Conservation (phyloP, 2,888 invertebrate species). For the Cephus spinipes region DNA sequence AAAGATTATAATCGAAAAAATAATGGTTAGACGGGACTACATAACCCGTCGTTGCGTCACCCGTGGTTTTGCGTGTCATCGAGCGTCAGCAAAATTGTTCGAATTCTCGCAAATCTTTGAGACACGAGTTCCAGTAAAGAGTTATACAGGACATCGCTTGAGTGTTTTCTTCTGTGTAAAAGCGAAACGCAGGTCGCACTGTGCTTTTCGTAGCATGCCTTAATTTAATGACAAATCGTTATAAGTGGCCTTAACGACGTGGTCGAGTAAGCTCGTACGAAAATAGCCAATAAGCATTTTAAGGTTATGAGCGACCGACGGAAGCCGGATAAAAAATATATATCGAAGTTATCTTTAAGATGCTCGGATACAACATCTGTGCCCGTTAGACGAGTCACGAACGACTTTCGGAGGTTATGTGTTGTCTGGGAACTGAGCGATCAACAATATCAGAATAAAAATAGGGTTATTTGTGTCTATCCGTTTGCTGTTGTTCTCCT, state of each 20-base stretch:
- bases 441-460: not conserved
- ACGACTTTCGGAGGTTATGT: not conserved
- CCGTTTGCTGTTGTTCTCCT: not conserved
- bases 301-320: not conserved
- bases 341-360: not conserved
- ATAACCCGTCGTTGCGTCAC: slow-evolving; percentile 29
- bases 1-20: not conserved
- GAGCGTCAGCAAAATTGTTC: slow-evolving; percentile 34
- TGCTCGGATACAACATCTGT: not conserved
- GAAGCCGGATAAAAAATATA: not conserved
- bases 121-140: not conserved
- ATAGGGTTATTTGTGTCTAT: not conserved
- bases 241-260: too few species aligned
- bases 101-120: not conserved
- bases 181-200: not conserved
- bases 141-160: not conserved
- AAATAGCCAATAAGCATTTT: not conserved
- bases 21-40: not conserved
- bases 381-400: not conserved
- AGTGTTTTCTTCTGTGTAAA: too few species aligned
- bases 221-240: too few species aligned
- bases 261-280: not conserved
- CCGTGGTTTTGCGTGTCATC: slow-evolving; percentile 39
- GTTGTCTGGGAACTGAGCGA: not conserved
- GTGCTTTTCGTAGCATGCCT: not conserved